Evolutionary conservation across 1,140 invertebrate genomes (phyloP), one percentile per base, ranked within the genome.

Genomic region (Liolophura sinensis): DNA sequence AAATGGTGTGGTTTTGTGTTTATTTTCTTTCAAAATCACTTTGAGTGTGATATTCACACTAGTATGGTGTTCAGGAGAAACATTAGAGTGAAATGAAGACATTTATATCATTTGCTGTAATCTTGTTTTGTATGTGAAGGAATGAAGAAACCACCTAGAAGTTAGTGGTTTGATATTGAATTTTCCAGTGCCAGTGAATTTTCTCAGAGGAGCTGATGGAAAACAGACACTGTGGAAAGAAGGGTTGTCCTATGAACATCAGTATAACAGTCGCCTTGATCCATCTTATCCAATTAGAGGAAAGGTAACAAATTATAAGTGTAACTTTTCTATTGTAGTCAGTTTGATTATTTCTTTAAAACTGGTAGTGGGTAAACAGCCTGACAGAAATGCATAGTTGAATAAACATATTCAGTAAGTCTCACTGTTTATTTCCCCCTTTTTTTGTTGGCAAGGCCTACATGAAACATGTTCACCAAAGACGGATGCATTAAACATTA

Each of bases 191-290:
- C 82, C 82, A 48, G 80, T 82, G 3, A 82, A 79, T 62, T 73
- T 70, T 48, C 59, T 83, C 47, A 59, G 60, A 60, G 64, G 71
- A 18, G 67, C 50, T 67, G 73, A 79, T 75, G 79, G 75, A 9
- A 67, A 62, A 1, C 71, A 78, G 55, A 67, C 76, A 64, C 72
- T 82, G 49, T 78, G 68, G 60, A 77, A 78, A 68, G 82, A 84
- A 68, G 73, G 71, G 27, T 67, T 82, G 22, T 84, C 82, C 15
- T 83, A 73, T 71, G 81, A 84, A 69, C 82, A 84, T 70, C 71
- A 77, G 55, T 82, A 83, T 57, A 75, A 83, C 64, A 73, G 73
- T 66, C 65, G 82, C 59, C 58, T 47, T 27, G 71, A 78, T 65
- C 74, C 75, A 22, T 80, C 79, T 59, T 84, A 84, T 75, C 80